Evolutionary conservation across 2,888 invertebrate species (phyloP), one percentile per base, ranked within the genome.

Genomic region (Leptopilina myrica): DNA sequence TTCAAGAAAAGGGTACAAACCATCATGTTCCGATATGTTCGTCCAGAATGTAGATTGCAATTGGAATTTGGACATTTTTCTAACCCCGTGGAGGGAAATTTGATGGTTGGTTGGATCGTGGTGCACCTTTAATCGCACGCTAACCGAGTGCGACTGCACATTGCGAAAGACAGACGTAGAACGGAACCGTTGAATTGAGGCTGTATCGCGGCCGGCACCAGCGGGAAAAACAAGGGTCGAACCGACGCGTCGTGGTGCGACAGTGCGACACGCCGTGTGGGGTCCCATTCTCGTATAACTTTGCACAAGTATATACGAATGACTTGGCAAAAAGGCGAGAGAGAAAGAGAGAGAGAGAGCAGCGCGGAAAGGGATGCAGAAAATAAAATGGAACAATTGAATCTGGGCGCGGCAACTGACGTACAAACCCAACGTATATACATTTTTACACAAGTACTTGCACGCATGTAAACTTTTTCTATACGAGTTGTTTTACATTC

Each of bases 381-480:
- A 73, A 73, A 73, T 73, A 56, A 56, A 59, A 73, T 73, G 33
- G 73, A 56, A 73, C 73, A 73, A 73, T 73, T 73, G 73, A 73
- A 73, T 73, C 56, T 73, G 73, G 73, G 73, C 40, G 56, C 56
- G 56, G 56, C 73, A 73, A 73, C 73, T 56, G 33, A 73, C 56
- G n/a, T 73, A 73, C 69, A 20, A 20, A 20, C n/a, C 33, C 26
- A 33, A 64, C 26, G 14, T 7, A 9, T 11, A 14, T 6, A 9
- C 15, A 14, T 6, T 53, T 53, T 26, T 8, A 26, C 5, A 59
- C 56, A 73, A 33, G 40, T 9, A 62, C n/a, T 59, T 56, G 14
- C 56, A 53, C 20, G 20, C 56, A 56, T 40, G 73, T 56, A 73
- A 33, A n/a, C 26, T 12, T 56, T 73, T 33, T 26, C 9, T 53